Evolutionary conservation across 2,113 vertebrate species (phyloP), one percentile per base, ranked within the genome.

Genomic region (Ailuropoda melanoleuca): DNA sequence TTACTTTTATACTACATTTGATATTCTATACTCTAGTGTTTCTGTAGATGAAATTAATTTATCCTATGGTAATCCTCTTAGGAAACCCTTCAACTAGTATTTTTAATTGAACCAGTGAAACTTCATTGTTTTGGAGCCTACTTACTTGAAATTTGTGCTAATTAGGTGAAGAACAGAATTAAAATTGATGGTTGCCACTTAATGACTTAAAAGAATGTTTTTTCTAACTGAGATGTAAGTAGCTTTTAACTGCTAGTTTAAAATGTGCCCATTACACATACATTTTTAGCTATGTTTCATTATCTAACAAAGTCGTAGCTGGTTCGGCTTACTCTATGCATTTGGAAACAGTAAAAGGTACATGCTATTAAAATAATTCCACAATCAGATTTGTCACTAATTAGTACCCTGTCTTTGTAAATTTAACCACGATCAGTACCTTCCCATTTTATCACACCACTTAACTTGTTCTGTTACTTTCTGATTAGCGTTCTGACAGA

Each of bases 151-250:
- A 97, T 96, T 77, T 97, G 72, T 96, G 84, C 85, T 97, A 97
- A 97, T 98, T 95, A 97, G 94, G n/a, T 89, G 46, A 58, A 90
- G 94, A 96, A 96, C 70, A 97, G 88, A 98, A 98, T 97, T 77
- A 90, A 94, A 98, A 97, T 97, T 95, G 97, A 93, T 96, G 75
- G 39, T 74, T 81, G 43, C 92, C 56, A 97, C 56, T 98, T 97
- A 96, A 96, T 97, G 81, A 97, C 92, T 97, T 96, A 72, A 93
- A 92, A 94, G 62, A 95, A 58, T 72, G 88, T 93, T 88, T 95
- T 92, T 83, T 55, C 58, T 66, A 94, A 88, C 48, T 95, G 88
- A 90, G 83, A 97, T 68, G 90, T 92, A 97, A 96, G 96, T 95
- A 90, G 95, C 87, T 92, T 97, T 93, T 92, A 97, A 97, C 60